These are phyloP conservation scores for Aethes cnicana DNA, from an alignment of 2,888 invertebrate species.

Conservation along the genomic window DNA sequence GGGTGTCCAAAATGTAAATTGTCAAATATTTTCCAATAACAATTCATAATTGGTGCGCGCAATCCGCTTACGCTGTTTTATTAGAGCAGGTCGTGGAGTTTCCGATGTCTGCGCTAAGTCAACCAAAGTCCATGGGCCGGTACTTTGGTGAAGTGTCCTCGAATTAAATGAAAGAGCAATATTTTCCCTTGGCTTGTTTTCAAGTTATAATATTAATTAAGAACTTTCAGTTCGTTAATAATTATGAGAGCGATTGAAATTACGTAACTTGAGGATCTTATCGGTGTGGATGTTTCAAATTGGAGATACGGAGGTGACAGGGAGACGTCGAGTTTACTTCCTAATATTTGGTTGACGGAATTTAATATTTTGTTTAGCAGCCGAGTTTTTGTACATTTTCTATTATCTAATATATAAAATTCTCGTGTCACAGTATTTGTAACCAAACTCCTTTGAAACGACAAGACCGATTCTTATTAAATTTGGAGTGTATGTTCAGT, in stretches of 20 bases:
- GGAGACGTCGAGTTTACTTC: too few species aligned
- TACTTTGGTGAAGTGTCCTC: slow-evolving; percentile 49
- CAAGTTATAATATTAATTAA: slow-evolving; percentile 71
- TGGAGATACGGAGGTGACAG: background rate
- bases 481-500: too few species aligned
- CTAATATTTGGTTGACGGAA: too few species aligned
- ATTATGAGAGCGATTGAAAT: slow-evolving; percentile 40
- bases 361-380: too few species aligned
- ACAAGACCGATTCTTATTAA: too few species aligned
- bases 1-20: too few species aligned
- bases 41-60: background rate
- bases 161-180: slow-evolving; percentile 71
- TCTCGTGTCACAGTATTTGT: too few species aligned
- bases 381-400: too few species aligned
- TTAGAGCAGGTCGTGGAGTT: slow-evolving; percentile 9
- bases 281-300: background rate
- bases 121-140: slow-evolving; percentile 33
- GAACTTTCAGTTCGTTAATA: slow-evolving; percentile 48
- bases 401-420: too few species aligned
- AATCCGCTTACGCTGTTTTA: slow-evolving; percentile 5
- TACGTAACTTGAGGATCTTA: slow-evolving; percentile 18
- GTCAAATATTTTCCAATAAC: background rate
- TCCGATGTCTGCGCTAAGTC: slow-evolving; percentile 18
- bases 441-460: too few species aligned
- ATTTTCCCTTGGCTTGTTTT: slow-evolving; percentile 58